Evolutionary conservation across 1,140 invertebrate species (phyloP).

Genomic region (Melanaphis sacchari): DNA sequence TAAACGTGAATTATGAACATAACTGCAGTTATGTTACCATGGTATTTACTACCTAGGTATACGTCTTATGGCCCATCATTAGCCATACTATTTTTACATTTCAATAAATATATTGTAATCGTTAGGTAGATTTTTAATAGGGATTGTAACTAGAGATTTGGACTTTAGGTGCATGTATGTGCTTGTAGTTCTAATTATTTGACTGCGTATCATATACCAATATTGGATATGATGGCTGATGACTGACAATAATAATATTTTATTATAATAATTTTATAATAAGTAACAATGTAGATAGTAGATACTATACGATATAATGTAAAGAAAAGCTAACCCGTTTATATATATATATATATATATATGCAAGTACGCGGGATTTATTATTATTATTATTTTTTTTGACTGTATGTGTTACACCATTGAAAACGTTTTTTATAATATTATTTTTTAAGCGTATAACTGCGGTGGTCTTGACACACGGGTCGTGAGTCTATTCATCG

Average conservation of each 20-base stretch:
- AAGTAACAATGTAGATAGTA: no score
- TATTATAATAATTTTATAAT: no score
- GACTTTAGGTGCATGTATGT: background rate
- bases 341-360: no score
- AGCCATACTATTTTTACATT: background rate
- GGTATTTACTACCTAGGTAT: no score
- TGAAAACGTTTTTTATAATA: background rate
- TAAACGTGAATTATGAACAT: background rate
- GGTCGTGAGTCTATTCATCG: slow-evolving; percentile 8
- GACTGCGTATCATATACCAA: background rate
- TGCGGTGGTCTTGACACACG: background rate
- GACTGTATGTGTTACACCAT: background rate
- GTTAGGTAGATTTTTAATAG: background rate
- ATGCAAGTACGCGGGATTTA: background rate
- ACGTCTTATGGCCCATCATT: no score
- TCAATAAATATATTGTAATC: background rate
- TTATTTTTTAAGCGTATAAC: background rate
- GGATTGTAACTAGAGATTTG: background rate
- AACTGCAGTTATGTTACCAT: no score
- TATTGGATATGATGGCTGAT: no score
- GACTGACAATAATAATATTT: no score
- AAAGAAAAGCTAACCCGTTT: background rate
- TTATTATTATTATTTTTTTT: background rate
- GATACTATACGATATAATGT: no score
- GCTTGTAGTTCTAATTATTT: background rate